A percentile compares a stretch with the other conserved stretches of the same genome.
These are phyloP conservation scores for Euclidia mi DNA, from an alignment of 2,888 invertebrate species.

Conservation along the genomic window DNA sequence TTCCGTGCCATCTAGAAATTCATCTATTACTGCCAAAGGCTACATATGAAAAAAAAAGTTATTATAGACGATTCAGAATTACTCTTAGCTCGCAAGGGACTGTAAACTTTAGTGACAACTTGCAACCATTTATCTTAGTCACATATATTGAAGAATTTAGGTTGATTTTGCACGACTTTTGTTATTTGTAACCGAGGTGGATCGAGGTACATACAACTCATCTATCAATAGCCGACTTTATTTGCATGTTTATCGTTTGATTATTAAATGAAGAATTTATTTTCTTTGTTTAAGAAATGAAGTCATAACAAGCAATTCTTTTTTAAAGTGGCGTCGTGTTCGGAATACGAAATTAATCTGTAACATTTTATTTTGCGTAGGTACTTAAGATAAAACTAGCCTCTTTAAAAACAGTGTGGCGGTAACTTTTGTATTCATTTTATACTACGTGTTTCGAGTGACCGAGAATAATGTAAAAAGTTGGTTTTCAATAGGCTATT, in stretches of 20 bases:
- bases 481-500: conserved; percentile 76
- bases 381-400: not conserved
- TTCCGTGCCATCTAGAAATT: too few species aligned
- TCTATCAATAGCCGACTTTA: conserved; percentile 1
- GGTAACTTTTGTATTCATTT: conserved; percentile 34
- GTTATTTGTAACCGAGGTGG: conserved; percentile 14
- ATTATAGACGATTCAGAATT: conserved; percentile 10
- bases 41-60: not conserved
- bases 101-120: conserved; percentile 11
- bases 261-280: too few species aligned
- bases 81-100: not conserved
- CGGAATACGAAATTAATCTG: too few species aligned
- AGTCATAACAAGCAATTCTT: too few species aligned
- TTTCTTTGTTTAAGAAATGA: too few species aligned
- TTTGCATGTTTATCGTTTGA: not conserved
- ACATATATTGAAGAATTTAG: conserved; percentile 10
- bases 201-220: conserved; percentile 9
- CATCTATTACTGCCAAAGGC: too few species aligned
- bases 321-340: too few species aligned
- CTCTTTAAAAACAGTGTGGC: conserved; percentile 26
- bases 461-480: conserved; percentile 64
- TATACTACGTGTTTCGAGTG: conserved; percentile 51
- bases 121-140: conserved; percentile 6
- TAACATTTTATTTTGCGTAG: not conserved
- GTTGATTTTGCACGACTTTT: conserved; percentile 9